Base-by-base conservation (phyloP, 2,797 vertebrate species). In the Enteromius viviparus region DNA sequence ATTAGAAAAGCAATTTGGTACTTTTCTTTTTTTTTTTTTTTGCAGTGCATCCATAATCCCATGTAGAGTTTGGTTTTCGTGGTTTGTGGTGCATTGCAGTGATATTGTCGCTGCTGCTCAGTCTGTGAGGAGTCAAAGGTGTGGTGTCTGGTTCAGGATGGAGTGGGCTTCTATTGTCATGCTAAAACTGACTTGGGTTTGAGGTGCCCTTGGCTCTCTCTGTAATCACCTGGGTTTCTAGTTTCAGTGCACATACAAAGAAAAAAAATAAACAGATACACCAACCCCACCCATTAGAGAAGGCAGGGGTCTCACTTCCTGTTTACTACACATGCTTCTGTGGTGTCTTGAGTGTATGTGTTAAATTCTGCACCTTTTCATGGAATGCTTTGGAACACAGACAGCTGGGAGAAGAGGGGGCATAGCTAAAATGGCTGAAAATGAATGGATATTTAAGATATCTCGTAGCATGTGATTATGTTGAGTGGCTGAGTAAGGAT, bases 141-240 rank as follows among this genome's bases (percentile, higher is more conserved):
- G 84, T 86, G 84, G 85, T 80, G 88, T 86, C 82, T 86, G 32
- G 26, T 78, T 85, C 69, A 76, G 49, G 55, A 86, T 62, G 11
- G 53, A 80, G 76, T 75, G 70, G 82, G 81, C 42, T 80, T 83
- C 75, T 78, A 85, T 89, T 89, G 85, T 89, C 70, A 82, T 85
- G 83, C 88, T 76, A 66, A 80, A 75, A 70, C 21, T 37, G 71
- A 83, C 65, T 79, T 53, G 88, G 85, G 84, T 85, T 85, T 89
- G 92, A 90, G 90, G 90, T 91, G 91, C 89, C 91, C 89, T 91
- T 91, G 90, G 89, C 86, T 83, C 87, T 86, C 86, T 85, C 78
- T 65, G 55, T 87, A 84, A 80, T 87, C 80, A 66, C 86, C 80
- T 71, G 64, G 79, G 86, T 78, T 82, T 84, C 64, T 51, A 74